Percentiles rank a stretch among this genome's conserved stretches.
Evolutionary conservation across 2,113 vertebrate species (phyloP).

Genomic region (Camelus bactrianus): DNA sequence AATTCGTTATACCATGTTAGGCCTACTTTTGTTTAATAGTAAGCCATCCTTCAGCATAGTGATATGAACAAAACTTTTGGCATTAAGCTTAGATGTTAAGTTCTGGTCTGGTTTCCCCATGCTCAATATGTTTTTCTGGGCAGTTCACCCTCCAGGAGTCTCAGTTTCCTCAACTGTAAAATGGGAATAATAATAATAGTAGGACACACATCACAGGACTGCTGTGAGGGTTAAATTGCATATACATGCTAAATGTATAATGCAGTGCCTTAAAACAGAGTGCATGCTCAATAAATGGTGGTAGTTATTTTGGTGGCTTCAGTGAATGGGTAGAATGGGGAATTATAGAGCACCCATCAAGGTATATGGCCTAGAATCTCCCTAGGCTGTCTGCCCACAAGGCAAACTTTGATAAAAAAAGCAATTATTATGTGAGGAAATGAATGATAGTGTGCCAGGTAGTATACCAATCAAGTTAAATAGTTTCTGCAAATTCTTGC

Average conservation of each 20-base stretch:
- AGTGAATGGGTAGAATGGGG: neutral
- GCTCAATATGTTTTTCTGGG: slow-evolving; percentile 2
- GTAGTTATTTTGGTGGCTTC: slow-evolving; percentile 25
- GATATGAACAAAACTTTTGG: neutral
- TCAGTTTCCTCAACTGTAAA: slow-evolving; percentile 51
- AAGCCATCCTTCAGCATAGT: slow-evolving; percentile 12
- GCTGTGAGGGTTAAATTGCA: neutral
- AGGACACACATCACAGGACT: neutral
- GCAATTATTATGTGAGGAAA: slow-evolving; percentile 33
- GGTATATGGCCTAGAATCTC: neutral
- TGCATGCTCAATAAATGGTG: slow-evolving; percentile 2
- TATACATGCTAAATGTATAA: neutral
- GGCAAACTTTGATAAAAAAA: slow-evolving; percentile 37
- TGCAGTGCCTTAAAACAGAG: slow-evolving; percentile 32
- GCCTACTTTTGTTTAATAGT: neutral
- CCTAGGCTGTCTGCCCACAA: neutral
- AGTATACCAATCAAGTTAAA: slow-evolving; percentile 70
- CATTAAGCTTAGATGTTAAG: slow-evolving; percentile 18
- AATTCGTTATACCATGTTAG: neutral
- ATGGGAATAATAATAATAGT: neutral
- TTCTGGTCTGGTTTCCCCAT: neutral
- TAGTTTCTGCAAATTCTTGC: slow-evolving; percentile 61
- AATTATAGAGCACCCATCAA: slow-evolving; percentile 20
- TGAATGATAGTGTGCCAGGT: slow-evolving; percentile 40
- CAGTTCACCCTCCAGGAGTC: neutral